Percentiles rank a stretch among this genome's conserved stretches.
phyloP scores from a whole-genome alignment of 2,797 vertebrate species.

The Rousettus madagascariensis region DNA sequence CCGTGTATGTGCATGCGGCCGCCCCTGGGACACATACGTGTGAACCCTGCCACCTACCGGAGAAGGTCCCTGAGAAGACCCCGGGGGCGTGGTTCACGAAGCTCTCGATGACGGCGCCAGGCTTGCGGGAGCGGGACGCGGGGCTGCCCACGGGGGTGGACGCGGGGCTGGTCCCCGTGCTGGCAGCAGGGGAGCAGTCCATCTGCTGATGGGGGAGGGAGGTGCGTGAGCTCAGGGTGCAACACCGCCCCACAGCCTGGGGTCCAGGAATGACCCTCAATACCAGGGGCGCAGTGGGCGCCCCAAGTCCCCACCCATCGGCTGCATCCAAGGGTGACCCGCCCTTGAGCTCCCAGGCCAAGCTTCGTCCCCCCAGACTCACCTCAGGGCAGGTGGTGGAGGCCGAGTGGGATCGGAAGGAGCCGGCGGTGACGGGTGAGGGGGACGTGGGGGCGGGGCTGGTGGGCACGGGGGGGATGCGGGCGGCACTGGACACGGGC shows the following conservation, averaged over 20 bases:
- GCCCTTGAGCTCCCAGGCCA: accelerated
- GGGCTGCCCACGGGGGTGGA: slow-evolving; percentile 82
- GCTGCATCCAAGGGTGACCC: accelerated
- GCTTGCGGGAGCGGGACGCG: slow-evolving; percentile 92
- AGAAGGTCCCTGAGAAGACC: slow-evolving; percentile 99
- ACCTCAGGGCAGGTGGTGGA: slow-evolving; percentile 93
- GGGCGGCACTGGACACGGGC: slow-evolving; percentile 76
- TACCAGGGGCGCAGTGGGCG: accelerated
- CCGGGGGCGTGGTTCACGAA: slow-evolving; percentile 99
- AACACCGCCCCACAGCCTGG: too few species aligned
- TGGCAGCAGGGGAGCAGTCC: slow-evolving; percentile 85
- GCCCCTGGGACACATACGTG: accelerated
- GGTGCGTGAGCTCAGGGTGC: not conserved
- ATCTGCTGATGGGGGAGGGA: slow-evolving; percentile 81
- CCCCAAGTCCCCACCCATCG: accelerated
- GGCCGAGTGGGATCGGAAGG: slow-evolving; percentile 90
- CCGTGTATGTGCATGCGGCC: too few species aligned
- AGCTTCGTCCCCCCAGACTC: slow-evolving; percentile 44
- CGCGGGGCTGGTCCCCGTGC: slow-evolving; percentile 61
- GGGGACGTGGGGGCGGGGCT: slow-evolving; percentile 86
- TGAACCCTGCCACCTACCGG: slow-evolving; percentile 85
- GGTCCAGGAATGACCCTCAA: too few species aligned
- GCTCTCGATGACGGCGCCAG: slow-evolving; percentile 98
- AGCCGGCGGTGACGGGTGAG: slow-evolving; percentile 87
- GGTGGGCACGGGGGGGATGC: slow-evolving; percentile 80